Percentiles rank a stretch among this genome's conserved stretches.
These are phyloP conservation scores for Thermophis baileyi DNA, from an alignment of 2,113 vertebrate genomes.

Conservation along the genomic window DNA sequence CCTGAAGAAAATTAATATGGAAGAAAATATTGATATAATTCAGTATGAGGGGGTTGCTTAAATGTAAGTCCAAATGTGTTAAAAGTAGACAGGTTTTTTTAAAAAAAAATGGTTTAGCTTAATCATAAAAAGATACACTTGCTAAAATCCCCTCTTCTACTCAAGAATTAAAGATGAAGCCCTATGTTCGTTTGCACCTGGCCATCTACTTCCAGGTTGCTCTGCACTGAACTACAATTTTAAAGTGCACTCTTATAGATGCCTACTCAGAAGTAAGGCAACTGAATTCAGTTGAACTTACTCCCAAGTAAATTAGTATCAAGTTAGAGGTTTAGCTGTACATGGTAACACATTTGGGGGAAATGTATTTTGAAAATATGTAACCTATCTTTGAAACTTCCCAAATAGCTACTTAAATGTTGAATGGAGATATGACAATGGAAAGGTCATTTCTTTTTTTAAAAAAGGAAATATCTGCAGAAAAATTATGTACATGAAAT, in stretches of 20 bases:
- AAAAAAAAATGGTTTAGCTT: neutral
- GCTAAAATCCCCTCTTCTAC: neutral
- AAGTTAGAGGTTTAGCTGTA: neutral
- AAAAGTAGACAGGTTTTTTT: neutral
- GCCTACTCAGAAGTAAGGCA: neutral
- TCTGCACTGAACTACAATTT: neutral
- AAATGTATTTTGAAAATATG: neutral
- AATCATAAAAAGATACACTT: neutral
- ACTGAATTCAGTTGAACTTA: neutral
- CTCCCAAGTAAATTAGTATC: neutral
- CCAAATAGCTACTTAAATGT: accelerated
- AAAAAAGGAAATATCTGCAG: neutral
- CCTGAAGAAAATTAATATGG: neutral
- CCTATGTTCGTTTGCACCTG: neutral
- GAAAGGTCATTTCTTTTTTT: neutral
- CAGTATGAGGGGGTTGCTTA: neutral
- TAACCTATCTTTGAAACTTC: neutral
- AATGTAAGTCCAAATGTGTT: neutral
- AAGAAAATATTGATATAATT: neutral
- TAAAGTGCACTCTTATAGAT: neutral
- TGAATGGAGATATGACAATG: neutral
- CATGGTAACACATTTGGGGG: accelerated
- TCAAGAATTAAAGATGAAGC: neutral
- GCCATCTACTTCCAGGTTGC: neutral
- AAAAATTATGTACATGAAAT: neutral